Evolutionary conservation across 37 sponge, comb jelly and placozoan genomes (phyloP), one percentile per base, ranked within the genome.

Genomic region (Aphrocallistes beatrix): DNA sequence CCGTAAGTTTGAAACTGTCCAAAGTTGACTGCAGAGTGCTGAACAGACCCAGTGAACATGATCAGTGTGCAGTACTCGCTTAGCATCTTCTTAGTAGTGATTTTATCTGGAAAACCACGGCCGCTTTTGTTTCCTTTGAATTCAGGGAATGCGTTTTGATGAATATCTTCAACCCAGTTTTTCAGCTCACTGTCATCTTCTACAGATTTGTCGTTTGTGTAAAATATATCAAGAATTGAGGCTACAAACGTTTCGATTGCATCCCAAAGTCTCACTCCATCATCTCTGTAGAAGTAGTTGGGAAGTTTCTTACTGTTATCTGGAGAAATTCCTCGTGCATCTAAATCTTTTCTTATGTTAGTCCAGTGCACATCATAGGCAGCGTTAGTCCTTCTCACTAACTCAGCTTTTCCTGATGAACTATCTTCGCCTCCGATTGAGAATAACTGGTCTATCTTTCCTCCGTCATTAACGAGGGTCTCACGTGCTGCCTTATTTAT

Each of bases 231-330:
- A 9, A 92, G 0, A 19, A 92, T 83, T 16, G 83, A 84, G 0
- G 37, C 8, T 0, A 87, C 89, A 36, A 81, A 90, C 0, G 50
- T 36, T 37, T 85, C 60, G 0, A 92, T 81, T 30, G 88, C 87
- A 39, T 88, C 84, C 93, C 90, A 88, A 1, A 89, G 36, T 38
- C 28, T 23, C 51, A 91, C 34, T 0, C 90, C 91, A 51, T 93
- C 91, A 83, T 93, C 94, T n/a, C 94, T 88, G 81, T 91, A 93
- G 85, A 86, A 82, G 85, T 89, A 93, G 48, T 83, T 47, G 0
- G 94, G 94, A 16, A 93, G 88, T 37, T 82, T 0, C 0, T 38
- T 39, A 1, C 39, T 0, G 69, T 91, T 85, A 34, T 88, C 91
- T n/a, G n/a, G n/a, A n/a, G n/a, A n/a, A 1, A 93, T 91, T 38